These are phyloP conservation scores for Sabellastarte sp. DNA, from an alignment of 2,888 invertebrate species.

Conservation along the genomic window DNA sequence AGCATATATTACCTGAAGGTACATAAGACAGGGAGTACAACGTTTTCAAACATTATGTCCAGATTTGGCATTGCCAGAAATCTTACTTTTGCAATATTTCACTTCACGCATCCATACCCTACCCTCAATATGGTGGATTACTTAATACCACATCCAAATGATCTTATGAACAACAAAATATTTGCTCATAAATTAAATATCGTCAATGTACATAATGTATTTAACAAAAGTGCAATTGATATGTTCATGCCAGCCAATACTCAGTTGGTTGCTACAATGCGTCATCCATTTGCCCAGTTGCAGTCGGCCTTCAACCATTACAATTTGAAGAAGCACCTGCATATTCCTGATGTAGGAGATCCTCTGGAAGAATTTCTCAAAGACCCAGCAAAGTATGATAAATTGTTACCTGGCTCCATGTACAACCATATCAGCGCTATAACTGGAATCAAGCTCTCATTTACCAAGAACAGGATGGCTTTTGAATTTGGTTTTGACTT, in stretches of 20 bases:
- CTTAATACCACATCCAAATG: not conserved
- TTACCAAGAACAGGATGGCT: not conserved
- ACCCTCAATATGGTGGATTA: not conserved
- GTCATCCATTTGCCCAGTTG: not conserved
- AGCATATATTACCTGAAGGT: not conserved
- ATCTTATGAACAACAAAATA: not conserved
- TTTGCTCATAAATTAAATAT: not conserved
- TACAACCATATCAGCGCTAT: not conserved
- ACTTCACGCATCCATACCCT: not conserved
- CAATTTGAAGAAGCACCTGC: not conserved
- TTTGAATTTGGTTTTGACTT: not conserved
- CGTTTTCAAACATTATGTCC: not conserved
- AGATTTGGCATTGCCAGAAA: not conserved
- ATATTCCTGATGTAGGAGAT: not conserved
- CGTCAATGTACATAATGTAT: not conserved
- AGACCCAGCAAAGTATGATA: not conserved
- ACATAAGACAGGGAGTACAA: constrained; percentile 1
- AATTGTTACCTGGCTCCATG: not conserved
- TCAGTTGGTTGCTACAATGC: not conserved
- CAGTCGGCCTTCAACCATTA: not conserved
- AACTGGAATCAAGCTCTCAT: not conserved
- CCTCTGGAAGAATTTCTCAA: not conserved
- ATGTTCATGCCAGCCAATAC: not conserved
- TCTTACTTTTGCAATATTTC: not conserved
- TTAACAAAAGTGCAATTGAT: not conserved